Evolutionary conservation across 2,797 vertebrate genomes (phyloP).

Genomic region (Oceanodroma leucorhoa): DNA sequence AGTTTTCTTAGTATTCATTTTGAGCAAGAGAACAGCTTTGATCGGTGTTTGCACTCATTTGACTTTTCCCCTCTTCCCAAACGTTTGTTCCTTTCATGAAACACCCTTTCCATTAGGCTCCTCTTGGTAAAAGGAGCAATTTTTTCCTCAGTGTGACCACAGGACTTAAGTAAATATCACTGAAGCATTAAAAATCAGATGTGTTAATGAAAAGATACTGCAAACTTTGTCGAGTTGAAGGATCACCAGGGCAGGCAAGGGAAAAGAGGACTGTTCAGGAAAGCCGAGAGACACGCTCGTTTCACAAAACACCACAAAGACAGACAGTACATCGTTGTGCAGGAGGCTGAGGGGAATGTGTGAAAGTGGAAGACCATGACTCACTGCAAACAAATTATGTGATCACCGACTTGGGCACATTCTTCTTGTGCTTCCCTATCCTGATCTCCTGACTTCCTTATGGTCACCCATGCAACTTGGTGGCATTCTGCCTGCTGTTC

Average conservation of each 20-base stretch:
- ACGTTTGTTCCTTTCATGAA: constrained; percentile 32
- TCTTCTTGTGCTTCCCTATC: not conserved
- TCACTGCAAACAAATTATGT: constrained; percentile 8
- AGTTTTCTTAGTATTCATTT: constrained; percentile 48
- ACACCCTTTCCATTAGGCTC: not conserved
- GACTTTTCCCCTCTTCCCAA: constrained; percentile 49
- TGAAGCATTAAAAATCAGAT: not conserved
- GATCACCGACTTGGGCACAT: not conserved
- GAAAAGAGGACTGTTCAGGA: not conserved
- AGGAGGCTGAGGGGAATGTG: not conserved
- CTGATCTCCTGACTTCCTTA: not conserved
- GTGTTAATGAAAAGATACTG: not conserved
- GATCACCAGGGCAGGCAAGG: not conserved
- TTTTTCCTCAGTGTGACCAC: not conserved
- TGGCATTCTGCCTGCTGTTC: not conserved
- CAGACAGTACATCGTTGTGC: not conserved
- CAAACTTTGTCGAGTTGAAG: not conserved
- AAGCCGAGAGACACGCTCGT: fast-evolving
- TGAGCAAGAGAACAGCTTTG: constrained; percentile 41
- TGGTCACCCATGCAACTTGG: not conserved
- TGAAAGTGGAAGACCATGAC: constrained; percentile 13
- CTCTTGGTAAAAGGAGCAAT: not conserved
- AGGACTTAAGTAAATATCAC: constrained; percentile 5
- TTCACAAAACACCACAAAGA: not conserved
- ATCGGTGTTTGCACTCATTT: constrained; percentile 39